Conservation (phyloP, 2,888 invertebrate species). For the Lottia gigantea region DNA sequence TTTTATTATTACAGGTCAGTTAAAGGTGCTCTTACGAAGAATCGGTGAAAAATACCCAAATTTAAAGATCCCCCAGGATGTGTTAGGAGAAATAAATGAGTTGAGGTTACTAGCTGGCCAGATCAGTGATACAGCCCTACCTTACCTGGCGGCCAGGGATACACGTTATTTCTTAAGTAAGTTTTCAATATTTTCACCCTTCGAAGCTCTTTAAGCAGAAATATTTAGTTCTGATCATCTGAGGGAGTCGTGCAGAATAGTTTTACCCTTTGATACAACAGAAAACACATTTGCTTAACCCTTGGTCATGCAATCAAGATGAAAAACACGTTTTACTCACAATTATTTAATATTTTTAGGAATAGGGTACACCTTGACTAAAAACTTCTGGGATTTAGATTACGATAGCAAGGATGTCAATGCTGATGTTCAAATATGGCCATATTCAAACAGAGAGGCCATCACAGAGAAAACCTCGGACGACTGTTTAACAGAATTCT, state of each 20-base stretch:
- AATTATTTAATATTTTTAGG: constrained; percentile 40
- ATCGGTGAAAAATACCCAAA: constrained; percentile 33
- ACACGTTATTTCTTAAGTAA: constrained; percentile 50
- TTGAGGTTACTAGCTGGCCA: constrained; percentile 37
- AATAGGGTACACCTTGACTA: constrained; percentile 49
- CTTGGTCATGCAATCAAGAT: too few relatives aligned
- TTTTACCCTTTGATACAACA: too few relatives aligned
- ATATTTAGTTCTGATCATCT: neutral
- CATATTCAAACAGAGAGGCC: constrained; percentile 43
- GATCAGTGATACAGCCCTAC: constrained; percentile 47
- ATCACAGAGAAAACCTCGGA: constrained; percentile 61
- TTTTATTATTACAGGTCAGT: constrained; percentile 37
- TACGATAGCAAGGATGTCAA: constrained; percentile 49
- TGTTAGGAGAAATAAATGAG: constrained; percentile 33
- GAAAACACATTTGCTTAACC: too few relatives aligned
- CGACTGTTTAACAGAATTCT: constrained; percentile 58
- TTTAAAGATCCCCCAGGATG: constrained; percentile 31
- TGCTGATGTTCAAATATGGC: constrained; percentile 37
- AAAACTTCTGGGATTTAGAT: constrained; percentile 58
- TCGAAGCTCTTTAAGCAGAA: neutral
- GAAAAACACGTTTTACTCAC: too few relatives aligned
- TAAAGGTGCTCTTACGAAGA: constrained; percentile 44
- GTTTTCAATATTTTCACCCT: constrained; percentile 18
- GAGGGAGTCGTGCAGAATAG: too few relatives aligned
- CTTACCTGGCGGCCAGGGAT: constrained; percentile 41